Evolutionary conservation across 2,888 invertebrate genomes (phyloP).

Genomic region (Diarsia mendica): DNA sequence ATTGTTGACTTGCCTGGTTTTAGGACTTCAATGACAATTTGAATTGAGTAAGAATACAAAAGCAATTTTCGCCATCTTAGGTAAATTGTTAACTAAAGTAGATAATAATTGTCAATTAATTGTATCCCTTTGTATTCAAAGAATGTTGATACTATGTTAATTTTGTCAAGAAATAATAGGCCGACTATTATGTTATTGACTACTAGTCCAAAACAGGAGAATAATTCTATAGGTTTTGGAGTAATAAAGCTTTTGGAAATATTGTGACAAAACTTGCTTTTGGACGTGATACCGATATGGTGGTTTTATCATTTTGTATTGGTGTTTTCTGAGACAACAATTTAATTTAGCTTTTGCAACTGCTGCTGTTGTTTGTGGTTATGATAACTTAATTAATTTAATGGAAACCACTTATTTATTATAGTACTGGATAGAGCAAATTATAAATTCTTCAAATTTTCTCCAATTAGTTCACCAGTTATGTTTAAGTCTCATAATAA

Average conservation of each 20-base stretch:
- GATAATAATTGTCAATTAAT: slow-evolving; percentile 51
- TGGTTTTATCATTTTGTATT: slow-evolving; percentile 11
- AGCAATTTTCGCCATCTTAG: slow-evolving; percentile 5
- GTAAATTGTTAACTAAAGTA: slow-evolving; percentile 20
- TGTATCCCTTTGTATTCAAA: slow-evolving; percentile 50
- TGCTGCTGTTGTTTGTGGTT: no score
- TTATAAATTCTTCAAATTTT: no score
- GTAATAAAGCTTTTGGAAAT: slow-evolving; percentile 29
- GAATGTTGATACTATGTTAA: slow-evolving; percentile 56
- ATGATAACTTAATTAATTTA: background rate
- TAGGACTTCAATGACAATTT: no score
- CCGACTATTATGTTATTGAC: slow-evolving; percentile 38
- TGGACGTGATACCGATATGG: background rate
- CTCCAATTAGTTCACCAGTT: no score
- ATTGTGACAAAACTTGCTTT: slow-evolving; percentile 20
- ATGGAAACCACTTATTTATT: background rate
- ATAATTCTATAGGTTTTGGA: slow-evolving; percentile 35
- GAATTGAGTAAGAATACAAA: no score
- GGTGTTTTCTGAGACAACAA: background rate
- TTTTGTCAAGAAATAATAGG: slow-evolving; percentile 47
- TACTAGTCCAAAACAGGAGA: slow-evolving; percentile 32
- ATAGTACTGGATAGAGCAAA: background rate
- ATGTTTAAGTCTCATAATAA: no score
- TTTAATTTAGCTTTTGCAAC: background rate
- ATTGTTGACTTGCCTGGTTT: no score